Evolutionary conservation across 2,797 vertebrate species (phyloP), one percentile per base, ranked within the genome.

Genomic region (Lepidocolaptes lacrymiger): DNA sequence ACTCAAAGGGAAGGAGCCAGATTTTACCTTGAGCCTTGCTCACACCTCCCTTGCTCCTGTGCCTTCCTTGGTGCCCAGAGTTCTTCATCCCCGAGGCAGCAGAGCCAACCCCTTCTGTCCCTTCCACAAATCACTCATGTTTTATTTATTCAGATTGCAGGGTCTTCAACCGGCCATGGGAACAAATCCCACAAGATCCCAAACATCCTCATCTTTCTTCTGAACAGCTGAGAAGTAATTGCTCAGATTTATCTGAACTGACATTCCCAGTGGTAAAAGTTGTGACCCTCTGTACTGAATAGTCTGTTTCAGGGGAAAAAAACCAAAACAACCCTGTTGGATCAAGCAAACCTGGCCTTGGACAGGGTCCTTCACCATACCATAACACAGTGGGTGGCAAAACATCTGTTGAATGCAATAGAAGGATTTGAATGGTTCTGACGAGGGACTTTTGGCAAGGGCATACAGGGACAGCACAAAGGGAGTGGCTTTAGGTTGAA

Each of bases 121-220:
- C 34, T 81, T 76, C 55, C 75, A 82, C 52, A 78, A 36, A 52
- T 36, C 58, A 62, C 30, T 41, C 10, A 5, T 1, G 2, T 37
- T 56, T 64, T 27, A 46, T 81, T 84, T 41, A 64, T 34, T 56
- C 43, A 55, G 43, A 19, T 43, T 68, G 12, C 56, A 85, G 32
- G 30, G 37, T 75, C 79, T 94, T 74, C 68, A 80, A 13, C 6
- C 0, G 0, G 21, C 5, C 6, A 0, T 46, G 19, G 75, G 58
- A 93, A 93, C 67, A 83, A 72, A 44, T 37, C 51, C 39, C 32
- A 56, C 6, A 24, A 59, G 48, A 85, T 51, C 55, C 59, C 48
- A 66, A 59, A 78, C 21, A 56, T 36, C 59, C n/a, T 90, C 51
- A 24, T 86, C 71, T 86, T 90, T 71, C 43, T 88, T 79, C 78